These are phyloP conservation scores for Lasioglossum leucozonium DNA, from an alignment of 2,888 invertebrate genomes.

Conservation along the genomic window DNA sequence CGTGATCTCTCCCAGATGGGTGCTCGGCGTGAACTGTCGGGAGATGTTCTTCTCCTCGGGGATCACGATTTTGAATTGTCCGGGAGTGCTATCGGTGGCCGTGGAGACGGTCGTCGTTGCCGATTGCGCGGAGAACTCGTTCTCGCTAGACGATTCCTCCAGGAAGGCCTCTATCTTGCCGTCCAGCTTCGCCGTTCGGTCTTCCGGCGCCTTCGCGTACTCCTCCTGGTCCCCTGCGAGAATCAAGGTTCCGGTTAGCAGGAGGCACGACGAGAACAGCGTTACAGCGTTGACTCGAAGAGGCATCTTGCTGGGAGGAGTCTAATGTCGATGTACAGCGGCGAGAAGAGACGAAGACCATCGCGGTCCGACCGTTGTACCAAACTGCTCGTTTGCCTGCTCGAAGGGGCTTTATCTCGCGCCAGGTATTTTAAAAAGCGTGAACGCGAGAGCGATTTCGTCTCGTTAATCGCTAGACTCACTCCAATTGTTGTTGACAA, in stretches of 20 bases:
- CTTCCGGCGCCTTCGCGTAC: too few relatives aligned
- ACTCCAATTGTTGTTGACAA: constrained; percentile 74
- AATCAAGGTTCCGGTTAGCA: neutral
- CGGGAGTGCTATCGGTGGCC: neutral
- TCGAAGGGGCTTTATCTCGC: constrained; percentile 73
- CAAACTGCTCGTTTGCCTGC: constrained; percentile 68
- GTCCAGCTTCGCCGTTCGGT: neutral
- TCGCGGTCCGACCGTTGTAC: constrained; percentile 62
- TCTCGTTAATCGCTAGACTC: constrained; percentile 70
- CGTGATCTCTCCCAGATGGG: constrained; percentile 75
- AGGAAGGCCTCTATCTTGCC: constrained; percentile 3
- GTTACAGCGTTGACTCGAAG: neutral
- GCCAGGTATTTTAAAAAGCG: constrained; percentile 77
- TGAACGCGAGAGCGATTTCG: constrained; percentile 69
- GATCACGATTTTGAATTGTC: neutral
- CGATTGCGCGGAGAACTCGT: neutral
- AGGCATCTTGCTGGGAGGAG: neutral
- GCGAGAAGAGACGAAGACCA: constrained; percentile 15
- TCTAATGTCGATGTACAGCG: neutral
- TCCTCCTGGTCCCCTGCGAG: neutral
- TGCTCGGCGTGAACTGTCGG: constrained; percentile 71
- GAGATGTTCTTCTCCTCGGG: constrained; percentile 5
- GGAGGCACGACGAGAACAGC: neutral
- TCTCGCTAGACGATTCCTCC: constrained; percentile 13
- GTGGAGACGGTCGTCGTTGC: constrained; percentile 13